Evolutionary conservation across 2,888 invertebrate genomes (phyloP).

Genomic region (Ryuthela nishihirai): DNA sequence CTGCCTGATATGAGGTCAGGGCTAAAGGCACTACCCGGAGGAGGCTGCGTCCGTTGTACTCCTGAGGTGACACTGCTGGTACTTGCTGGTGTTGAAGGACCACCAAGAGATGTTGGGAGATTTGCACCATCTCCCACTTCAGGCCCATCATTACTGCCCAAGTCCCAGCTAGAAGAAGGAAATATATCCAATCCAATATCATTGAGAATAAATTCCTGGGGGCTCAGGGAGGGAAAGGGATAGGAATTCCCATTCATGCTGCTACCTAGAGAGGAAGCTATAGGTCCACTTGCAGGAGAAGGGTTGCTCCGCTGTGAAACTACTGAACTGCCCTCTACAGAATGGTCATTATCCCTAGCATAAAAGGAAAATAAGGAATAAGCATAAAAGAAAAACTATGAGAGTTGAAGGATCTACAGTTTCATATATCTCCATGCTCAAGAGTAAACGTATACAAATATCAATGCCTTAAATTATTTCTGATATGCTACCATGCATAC

Average conservation of each 20-base stretch:
- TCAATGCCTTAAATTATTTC: too few species aligned
- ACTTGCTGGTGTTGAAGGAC: slow-evolving; percentile 20
- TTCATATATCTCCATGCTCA: too few species aligned
- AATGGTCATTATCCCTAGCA: slow-evolving; percentile 32
- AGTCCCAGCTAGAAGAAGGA: slow-evolving; percentile 37
- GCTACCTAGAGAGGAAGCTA: slow-evolving; percentile 19
- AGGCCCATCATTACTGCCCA: slow-evolving; percentile 7
- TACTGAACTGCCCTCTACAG: slow-evolving; percentile 21
- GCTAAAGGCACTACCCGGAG: slow-evolving; percentile 31
- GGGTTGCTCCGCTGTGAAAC: slow-evolving; percentile 23
- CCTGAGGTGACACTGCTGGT: slow-evolving; percentile 7
- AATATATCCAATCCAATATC: slow-evolving; percentile 38
- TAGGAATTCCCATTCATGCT: slow-evolving; percentile 30
- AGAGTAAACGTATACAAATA: too few species aligned
- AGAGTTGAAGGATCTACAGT: too few species aligned
- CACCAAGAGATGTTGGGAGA: slow-evolving; percentile 9
- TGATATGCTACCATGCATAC: too few species aligned
- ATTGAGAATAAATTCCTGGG: slow-evolving; percentile 34
- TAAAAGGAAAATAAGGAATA: too few species aligned
- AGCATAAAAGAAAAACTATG: too few species aligned
- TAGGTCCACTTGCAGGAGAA: slow-evolving; percentile 20
- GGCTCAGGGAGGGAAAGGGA: slow-evolving; percentile 27
- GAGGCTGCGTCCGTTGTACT: slow-evolving; percentile 17
- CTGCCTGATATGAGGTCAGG: slow-evolving; percentile 28
- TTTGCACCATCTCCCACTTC: slow-evolving; percentile 3